phyloP scores from a whole-genome alignment of 2,797 vertebrate genomes.

The Micropoecilia bifurca region DNA sequence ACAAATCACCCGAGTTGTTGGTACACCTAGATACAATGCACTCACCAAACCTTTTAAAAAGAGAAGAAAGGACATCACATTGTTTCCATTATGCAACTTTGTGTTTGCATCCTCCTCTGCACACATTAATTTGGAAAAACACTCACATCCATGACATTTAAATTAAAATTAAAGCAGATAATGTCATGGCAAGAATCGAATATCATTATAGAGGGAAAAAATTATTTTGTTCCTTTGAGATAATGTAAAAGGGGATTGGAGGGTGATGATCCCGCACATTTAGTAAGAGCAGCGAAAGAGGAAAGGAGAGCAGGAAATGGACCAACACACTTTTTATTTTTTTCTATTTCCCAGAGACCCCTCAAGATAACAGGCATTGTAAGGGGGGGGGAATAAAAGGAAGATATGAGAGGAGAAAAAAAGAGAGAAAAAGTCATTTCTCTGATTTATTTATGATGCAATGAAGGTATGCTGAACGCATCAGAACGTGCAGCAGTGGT shows the following conservation, averaged over 20 bases:
- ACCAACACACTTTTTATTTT: conserved; percentile 72
- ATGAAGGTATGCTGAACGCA: conserved; percentile 96
- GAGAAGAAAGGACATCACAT: conserved; percentile 51
- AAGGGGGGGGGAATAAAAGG: conserved; percentile 59
- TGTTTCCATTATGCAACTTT: conserved; percentile 65
- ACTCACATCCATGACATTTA: conserved; percentile 80
- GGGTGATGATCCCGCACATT: conserved; percentile 60
- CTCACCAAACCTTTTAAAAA: conserved; percentile 31
- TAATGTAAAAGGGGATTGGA: conserved; percentile 69
- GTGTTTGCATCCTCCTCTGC: conserved; percentile 55
- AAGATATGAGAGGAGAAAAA: conserved; percentile 68
- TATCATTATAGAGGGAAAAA: conserved; percentile 73
- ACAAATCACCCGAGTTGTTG: conserved; percentile 70
- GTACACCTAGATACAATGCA: conserved; percentile 58
- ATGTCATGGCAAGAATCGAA: conserved; percentile 76
- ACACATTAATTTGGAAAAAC: conserved; percentile 77
- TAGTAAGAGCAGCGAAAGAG: conserved; percentile 50
- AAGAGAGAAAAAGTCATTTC: conserved; percentile 89
- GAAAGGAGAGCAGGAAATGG: conserved; percentile 64
- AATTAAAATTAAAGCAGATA: conserved; percentile 83
- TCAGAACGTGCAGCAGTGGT: conserved; percentile 96
- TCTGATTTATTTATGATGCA: conserved; percentile 99
- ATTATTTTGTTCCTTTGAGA: conserved; percentile 74
- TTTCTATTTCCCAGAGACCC: conserved; percentile 74
- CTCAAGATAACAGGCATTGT: conserved; percentile 72